Evolutionary conservation across 2,797 vertebrate genomes (phyloP).

Genomic region (Paedocypris micromegethes): DNA sequence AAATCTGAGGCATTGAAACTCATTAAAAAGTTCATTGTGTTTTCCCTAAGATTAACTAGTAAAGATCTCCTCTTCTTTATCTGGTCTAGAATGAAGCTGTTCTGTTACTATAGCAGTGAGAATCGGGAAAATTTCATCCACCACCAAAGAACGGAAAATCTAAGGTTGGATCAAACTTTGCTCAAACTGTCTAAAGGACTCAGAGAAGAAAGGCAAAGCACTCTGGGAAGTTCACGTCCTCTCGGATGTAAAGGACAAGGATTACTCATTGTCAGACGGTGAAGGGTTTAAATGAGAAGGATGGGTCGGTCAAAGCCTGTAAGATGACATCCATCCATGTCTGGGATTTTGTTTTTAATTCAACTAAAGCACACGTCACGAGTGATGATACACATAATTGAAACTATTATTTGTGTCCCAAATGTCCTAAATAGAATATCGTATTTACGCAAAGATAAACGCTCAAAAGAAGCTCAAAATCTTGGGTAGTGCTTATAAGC

Average conservation of each 20-base stretch:
- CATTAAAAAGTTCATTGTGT: too few relatives aligned
- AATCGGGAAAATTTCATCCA: neutral
- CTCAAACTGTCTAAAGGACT: neutral
- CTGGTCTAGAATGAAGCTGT: neutral
- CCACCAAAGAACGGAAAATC: neutral
- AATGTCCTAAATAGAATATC: too few relatives aligned
- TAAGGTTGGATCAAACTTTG: conserved; percentile 25
- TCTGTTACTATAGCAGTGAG: neutral
- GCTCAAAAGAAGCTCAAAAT: too few relatives aligned
- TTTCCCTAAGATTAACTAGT: too few relatives aligned
- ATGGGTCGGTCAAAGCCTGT: too few relatives aligned
- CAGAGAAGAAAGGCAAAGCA: neutral
- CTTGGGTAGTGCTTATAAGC: too few relatives aligned
- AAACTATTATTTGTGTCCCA: too few relatives aligned
- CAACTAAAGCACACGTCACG: neutral
- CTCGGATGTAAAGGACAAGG: conserved; percentile 4
- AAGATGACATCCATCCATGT: too few relatives aligned
- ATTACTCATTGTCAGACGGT: conserved; percentile 18
- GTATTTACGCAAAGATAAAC: too few relatives aligned
- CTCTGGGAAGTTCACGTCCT: neutral
- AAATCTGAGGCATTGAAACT: too few relatives aligned
- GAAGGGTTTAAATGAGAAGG: neutral
- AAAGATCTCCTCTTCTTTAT: too few relatives aligned
- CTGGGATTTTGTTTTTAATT: conserved; percentile 2
- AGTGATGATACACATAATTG: too few relatives aligned